These are phyloP conservation scores for Scortum barcoo DNA, from an alignment of 2,113 vertebrate species.

Conservation along the genomic window DNA sequence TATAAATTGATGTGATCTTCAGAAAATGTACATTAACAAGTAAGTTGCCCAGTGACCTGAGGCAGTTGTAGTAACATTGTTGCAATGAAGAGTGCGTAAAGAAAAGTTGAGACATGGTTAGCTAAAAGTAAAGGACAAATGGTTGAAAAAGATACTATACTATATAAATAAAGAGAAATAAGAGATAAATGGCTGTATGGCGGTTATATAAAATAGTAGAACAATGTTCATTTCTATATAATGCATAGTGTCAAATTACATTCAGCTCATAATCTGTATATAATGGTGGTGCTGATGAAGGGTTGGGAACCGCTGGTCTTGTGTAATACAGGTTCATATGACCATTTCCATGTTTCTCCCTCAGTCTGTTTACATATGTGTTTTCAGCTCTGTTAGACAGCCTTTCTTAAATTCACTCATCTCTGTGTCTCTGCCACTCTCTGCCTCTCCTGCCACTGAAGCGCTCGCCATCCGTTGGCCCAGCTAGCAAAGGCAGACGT, in stretches of 20 bases:
- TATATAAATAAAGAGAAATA: background rate
- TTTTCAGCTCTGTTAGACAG: slow-evolving; percentile 51
- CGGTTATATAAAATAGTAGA: background rate
- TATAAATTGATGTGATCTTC: background rate
- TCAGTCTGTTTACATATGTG: slow-evolving; percentile 35
- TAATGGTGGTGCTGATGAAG: background rate
- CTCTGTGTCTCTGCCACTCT: slow-evolving; percentile 85
- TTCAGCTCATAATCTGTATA: background rate
- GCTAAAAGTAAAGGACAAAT: background rate
- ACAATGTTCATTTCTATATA: background rate
- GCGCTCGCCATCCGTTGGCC: slow-evolving; percentile 95
- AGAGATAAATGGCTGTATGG: background rate
- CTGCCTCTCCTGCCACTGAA: slow-evolving; percentile 82
- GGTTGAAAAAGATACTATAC: background rate
- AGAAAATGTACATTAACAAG: background rate
- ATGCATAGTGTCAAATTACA: background rate
- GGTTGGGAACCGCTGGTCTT: slow-evolving; percentile 30
- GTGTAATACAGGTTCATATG: background rate
- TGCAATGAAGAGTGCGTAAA: background rate
- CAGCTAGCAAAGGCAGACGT: slow-evolving; percentile 98
- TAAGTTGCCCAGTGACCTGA: background rate
- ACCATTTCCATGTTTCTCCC: background rate
- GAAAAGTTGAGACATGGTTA: background rate
- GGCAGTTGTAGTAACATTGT: background rate
- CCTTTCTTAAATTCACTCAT: slow-evolving; percentile 59